These are phyloP conservation scores for Perodicticus potto DNA, from an alignment of 2,797 vertebrate species.

Conservation along the genomic window DNA sequence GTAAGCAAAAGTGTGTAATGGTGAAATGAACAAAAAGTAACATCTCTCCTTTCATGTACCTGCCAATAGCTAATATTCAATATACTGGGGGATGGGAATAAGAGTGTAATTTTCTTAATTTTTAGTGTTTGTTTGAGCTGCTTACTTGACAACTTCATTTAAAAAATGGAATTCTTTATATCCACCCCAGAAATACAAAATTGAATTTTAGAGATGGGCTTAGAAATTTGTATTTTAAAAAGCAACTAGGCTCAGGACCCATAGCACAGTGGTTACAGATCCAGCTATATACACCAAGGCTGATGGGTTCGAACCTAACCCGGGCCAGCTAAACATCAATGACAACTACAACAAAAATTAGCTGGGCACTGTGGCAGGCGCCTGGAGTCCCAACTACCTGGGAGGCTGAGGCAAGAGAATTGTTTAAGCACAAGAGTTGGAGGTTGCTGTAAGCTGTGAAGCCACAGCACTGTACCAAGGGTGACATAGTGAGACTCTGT, in stretches of 20 bases:
- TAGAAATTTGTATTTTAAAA: slow-evolving; percentile 36
- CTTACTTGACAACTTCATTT: not conserved
- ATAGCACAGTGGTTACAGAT: too few species aligned
- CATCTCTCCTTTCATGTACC: not conserved
- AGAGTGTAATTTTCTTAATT: not conserved
- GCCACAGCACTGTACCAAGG: too few species aligned
- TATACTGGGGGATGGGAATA: accelerated
- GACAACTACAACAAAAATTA: too few species aligned
- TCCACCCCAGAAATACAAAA: not conserved
- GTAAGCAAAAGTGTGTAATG: not conserved
- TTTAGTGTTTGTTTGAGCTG: not conserved
- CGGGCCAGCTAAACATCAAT: too few species aligned
- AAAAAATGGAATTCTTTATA: not conserved
- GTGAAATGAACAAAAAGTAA: not conserved
- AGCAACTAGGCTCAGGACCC: not conserved
- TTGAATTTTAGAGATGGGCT: not conserved
- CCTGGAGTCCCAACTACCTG: too few species aligned
- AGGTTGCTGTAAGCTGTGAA: too few species aligned
- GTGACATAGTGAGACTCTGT: too few species aligned
- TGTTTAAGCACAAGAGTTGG: too few species aligned
- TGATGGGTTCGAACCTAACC: too few species aligned
- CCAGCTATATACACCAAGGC: too few species aligned
- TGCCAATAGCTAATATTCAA: not conserved
- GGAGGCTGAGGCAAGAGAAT: too few species aligned
- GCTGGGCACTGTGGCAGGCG: too few species aligned